Percentiles rank a stretch among this genome's conserved stretches.
Evolutionary conservation across 1,140 invertebrate genomes (phyloP).

Genomic region (Epicauta chinensis): DNA sequence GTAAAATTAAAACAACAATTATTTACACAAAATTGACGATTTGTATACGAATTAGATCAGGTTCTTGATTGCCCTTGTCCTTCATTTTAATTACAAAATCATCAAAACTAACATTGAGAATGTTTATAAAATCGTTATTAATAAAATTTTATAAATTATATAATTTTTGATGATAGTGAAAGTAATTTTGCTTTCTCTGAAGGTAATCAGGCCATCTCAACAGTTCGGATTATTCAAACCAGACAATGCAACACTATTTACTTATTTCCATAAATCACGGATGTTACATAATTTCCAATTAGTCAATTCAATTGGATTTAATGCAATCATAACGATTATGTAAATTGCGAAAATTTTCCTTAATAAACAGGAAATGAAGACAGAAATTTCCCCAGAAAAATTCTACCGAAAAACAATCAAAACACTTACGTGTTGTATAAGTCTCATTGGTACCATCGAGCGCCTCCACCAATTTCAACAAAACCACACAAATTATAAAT

Average conservation of each 20-base stretch:
- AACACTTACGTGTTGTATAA: slow-evolving; percentile 21
- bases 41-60: neutral
- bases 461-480: slow-evolving; percentile 3
- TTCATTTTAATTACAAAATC: neutral
- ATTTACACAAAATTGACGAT: slow-evolving; percentile 8
- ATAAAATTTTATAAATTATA: neutral
- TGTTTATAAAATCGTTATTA: neutral
- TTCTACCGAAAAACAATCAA: too few relatives aligned
- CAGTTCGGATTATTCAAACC: too few relatives aligned
- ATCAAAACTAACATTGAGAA: neutral
- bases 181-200: too few relatives aligned
- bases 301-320: too few relatives aligned
- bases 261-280: too few relatives aligned
- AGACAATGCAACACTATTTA: too few relatives aligned
- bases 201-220: too few relatives aligned
- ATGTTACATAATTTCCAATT: too few relatives aligned
- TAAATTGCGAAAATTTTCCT: too few relatives aligned
- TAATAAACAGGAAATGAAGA: too few relatives aligned
- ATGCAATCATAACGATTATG: too few relatives aligned
- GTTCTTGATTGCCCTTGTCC: neutral
- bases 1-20: slow-evolving; percentile 34
- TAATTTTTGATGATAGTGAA: neutral
- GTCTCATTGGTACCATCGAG: slow-evolving; percentile 16
- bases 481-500: neutral
- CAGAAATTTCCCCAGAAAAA: too few relatives aligned